Base-by-base conservation (phyloP, 1,140 invertebrate species). In the Drosophila mojavensis region DNA sequence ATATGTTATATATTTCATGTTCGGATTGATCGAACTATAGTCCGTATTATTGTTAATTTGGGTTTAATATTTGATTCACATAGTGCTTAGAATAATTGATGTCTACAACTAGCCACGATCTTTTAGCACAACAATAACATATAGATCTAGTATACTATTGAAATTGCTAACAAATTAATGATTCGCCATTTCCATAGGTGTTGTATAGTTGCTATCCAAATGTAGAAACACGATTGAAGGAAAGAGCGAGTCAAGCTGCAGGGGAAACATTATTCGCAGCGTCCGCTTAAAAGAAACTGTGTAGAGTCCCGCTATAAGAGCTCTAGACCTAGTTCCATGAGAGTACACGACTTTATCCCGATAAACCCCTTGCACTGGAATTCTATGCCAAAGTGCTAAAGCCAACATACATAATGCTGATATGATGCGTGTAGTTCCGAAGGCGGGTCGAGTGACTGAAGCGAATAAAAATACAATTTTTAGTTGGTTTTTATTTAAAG, bases 71-170 rank as follows among this genome's bases (percentile, higher is more conserved):
- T 54, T 33, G 30, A 54, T 54, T 43, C 58, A 69, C 53, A 62
- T 41, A 24, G 39, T 62, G 56, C 55, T 15, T 47, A 47, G n/a
- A 20, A 63, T 56, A 70, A 15, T 77, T 60, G 70, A 65, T 81
- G 79, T 81, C 59, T 80, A 83, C 56, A 60, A 82, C 55, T 84
- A 79, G 70, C 65, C 70, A 68, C 50, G 26, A 62, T 33, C 56
- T 56, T 73, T 74, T 51, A 74, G 71, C 71, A 74, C 71, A 70
- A 70, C 67, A 74, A 74, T 69, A 63, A 62, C 28, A 69, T 47
- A 47, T 59, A 60, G 58, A 17, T 30, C 58, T 74, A 74, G 56
- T 26, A 39, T 7, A 13, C 62, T 74, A 62, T 51, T 74, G 33
- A 69, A 74, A 69, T 69, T 62, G 65, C 59, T 62, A 58, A 26